Base-by-base conservation (phyloP, 2,888 invertebrate genomes). In the Argyresthia goedartella region DNA sequence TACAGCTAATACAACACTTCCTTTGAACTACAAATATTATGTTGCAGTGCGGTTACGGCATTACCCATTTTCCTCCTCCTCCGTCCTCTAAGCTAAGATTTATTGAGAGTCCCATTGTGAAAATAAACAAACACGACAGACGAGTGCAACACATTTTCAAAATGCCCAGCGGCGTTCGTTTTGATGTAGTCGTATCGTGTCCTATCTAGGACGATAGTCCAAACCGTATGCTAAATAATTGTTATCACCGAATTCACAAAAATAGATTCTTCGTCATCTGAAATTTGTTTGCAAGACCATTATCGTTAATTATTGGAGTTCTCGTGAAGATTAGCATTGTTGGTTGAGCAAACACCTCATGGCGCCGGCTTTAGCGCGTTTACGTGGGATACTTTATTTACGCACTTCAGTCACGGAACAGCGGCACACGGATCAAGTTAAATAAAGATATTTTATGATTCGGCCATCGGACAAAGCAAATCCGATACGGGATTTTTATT, bases 251-350 rank as follows among this genome's bases (percentile, higher is more conserved):
- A 25, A 25, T 25, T 6, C 25, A 25, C 25, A 47, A 47, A 47
- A 47, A 47, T 47, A 47, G 34, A 47, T 33, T 33, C 34, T 11
- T 34, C 47, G 36, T 48, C 48, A 48, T 48, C 13, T 13, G 33
- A 50, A 47, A 25, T 47, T 10, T 47, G 34, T 50, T 25, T 36
- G 50, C 50, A 43, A 8, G n/a, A 41, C 10, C 36, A 41, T 49
- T 49, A 49, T 49, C 49, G 36, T 49, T 34, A 42, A 50, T 50
- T 50, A 50, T 50, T 50, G 11, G 16, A 51, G 55, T 50, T 52
- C 45, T 25, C 25, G 47, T 34, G 13, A 47, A 25, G 36, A 48
- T 48, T 48, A 48, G 25, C 35, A 15, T 14, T 48, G 14, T 48
- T 48, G 15, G 14, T 0, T 13, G 35, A 41, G 50, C 25, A 50